These are phyloP conservation scores for Deroplatys truncata DNA, from an alignment of 2,888 invertebrate genomes.

Conservation along the genomic window DNA sequence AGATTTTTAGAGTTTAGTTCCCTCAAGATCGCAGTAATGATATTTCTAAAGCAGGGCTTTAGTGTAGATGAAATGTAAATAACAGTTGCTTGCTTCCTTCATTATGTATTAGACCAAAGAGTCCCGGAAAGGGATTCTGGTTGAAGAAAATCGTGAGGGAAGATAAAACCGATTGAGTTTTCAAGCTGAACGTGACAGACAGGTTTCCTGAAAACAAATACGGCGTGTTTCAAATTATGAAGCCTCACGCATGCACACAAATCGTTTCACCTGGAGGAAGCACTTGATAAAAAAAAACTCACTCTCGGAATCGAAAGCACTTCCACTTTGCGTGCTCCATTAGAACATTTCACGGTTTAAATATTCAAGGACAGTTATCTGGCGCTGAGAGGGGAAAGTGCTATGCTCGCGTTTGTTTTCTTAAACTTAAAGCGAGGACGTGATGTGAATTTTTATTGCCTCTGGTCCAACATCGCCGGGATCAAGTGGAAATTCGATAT, in stretches of 20 bases:
- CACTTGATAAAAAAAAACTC: background rate
- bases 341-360: background rate
- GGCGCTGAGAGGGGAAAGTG: background rate
- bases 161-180: background rate
- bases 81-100: no score
- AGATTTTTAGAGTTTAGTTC: no score
- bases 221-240: background rate
- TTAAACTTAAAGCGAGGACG: constrained; percentile 5
- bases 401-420: background rate
- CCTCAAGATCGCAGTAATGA: no score
- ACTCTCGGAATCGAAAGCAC: background rate
- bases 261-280: background rate
- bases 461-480: background rate
- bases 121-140: no score
- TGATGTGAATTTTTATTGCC: constrained; percentile 5
- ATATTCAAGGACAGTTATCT: background rate
- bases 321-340: background rate
- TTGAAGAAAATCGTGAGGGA: background rate
- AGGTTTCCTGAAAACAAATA: background rate
- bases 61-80: no score
- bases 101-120: no score
- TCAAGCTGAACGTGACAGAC: background rate
- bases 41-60: no score
- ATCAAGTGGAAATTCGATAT: background rate
- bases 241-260: background rate